Evolutionary conservation across 2,113 vertebrate genomes (phyloP).

Genomic region (Ursus arctos): DNA sequence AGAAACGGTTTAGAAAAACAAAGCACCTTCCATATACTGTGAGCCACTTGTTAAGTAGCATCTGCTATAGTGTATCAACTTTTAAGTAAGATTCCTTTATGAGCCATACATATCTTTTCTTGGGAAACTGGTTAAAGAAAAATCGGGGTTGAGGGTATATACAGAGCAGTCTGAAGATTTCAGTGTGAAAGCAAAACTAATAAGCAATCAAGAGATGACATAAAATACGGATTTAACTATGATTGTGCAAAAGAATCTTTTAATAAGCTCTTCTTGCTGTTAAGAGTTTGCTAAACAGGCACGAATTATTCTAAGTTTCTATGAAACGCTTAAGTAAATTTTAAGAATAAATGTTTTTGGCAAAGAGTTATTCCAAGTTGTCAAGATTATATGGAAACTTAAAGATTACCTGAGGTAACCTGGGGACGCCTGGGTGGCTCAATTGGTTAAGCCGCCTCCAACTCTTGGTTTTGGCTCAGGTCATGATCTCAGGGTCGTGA

Average conservation of each 20-base stretch:
- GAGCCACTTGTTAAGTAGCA: conserved; percentile 47
- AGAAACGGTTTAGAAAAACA: not conserved
- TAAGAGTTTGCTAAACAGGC: conserved; percentile 49
- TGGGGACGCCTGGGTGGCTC: not conserved
- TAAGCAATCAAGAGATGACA: conserved; percentile 38
- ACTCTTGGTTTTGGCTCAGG: not conserved
- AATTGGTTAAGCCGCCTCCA: not conserved
- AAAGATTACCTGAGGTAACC: conserved; percentile 15
- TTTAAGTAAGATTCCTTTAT: conserved; percentile 48
- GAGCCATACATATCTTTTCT: not conserved
- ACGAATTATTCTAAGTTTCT: conserved; percentile 72
- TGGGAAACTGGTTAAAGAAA: conserved; percentile 46
- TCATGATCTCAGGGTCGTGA: not conserved
- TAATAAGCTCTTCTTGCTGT: conserved; percentile 43
- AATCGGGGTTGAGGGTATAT: not conserved
- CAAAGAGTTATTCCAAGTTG: conserved; percentile 49
- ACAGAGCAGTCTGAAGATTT: conserved; percentile 26
- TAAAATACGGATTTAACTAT: conserved; percentile 12
- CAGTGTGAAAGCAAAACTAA: conserved; percentile 62
- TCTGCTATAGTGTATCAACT: conserved; percentile 1
- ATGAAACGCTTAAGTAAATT: conserved; percentile 67
- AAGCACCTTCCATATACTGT: not conserved
- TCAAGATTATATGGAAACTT: conserved; percentile 46
- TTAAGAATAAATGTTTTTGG: conserved; percentile 75
- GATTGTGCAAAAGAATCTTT: conserved; percentile 43